Percentiles rank a stretch among this genome's conserved stretches.
phyloP scores from a whole-genome alignment of 1,140 invertebrate species.

The Drosophila sp. region DNA sequence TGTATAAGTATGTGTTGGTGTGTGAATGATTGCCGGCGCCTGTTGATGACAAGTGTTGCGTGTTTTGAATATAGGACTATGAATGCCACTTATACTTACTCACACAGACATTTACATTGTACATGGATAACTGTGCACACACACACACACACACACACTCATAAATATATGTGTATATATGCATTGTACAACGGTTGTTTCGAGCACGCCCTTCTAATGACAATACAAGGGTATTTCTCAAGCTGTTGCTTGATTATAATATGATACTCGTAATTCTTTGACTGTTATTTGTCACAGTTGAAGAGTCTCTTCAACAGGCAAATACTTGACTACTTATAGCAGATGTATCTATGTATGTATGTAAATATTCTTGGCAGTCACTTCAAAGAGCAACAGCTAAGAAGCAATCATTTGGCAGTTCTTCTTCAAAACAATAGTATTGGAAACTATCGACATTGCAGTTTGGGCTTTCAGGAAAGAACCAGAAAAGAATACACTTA shows the following conservation, averaged over 20 bases:
- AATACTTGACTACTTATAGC: slow-evolving; percentile 1
- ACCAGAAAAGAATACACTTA: no score
- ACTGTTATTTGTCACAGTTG: slow-evolving; percentile 24
- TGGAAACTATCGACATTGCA: not conserved
- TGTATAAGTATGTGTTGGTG: slow-evolving; percentile 12
- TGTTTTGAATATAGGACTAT: slow-evolving; percentile 73
- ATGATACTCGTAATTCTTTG: slow-evolving; percentile 36
- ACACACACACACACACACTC: slow-evolving; percentile 1
- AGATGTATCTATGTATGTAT: not conserved
- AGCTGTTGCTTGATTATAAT: slow-evolving; percentile 57
- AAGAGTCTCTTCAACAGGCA: slow-evolving; percentile 16
- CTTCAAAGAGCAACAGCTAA: slow-evolving; percentile 30
- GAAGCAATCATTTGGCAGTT: slow-evolving; percentile 6
- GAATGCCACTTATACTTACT: slow-evolving; percentile 28
- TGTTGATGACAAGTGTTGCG: slow-evolving; percentile 81
- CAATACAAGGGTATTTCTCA: slow-evolving; percentile 62
- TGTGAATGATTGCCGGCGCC: slow-evolving; percentile 72
- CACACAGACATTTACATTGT: slow-evolving; percentile 21
- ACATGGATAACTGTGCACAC: no score
- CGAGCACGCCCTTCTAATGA: slow-evolving; percentile 58
- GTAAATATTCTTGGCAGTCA: not conserved
- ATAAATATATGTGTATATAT: slow-evolving; percentile 22
- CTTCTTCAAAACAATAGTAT: not conserved
- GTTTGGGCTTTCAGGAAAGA: no score
- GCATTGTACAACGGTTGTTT: slow-evolving; percentile 11